These are phyloP conservation scores for Ptychodera flava DNA, from an alignment of 35 echinoderm and acorn worm genomes.

Conservation along the genomic window DNA sequence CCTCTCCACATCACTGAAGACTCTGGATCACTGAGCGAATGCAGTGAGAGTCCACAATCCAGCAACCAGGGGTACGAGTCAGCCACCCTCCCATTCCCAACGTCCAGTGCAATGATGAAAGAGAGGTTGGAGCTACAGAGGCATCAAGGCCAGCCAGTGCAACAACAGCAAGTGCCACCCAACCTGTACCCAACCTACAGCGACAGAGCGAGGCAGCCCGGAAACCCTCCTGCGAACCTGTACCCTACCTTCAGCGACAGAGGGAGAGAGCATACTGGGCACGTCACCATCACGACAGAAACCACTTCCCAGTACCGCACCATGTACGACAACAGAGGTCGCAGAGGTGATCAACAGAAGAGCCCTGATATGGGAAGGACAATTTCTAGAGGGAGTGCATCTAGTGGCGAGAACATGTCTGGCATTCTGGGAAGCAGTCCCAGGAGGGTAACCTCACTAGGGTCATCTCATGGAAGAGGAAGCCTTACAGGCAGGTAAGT, in stretches of 20 bases:
- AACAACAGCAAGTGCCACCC: slow-evolving; percentile 22
- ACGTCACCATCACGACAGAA: slow-evolving; percentile 2
- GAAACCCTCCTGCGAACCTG: neutral
- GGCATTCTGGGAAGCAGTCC: neutral
- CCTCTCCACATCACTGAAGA: neutral
- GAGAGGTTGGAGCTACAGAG: slow-evolving; percentile 25
- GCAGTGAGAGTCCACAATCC: neutral
- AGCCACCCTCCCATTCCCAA: neutral
- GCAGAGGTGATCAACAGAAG: slow-evolving; percentile 11
- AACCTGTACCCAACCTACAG: slow-evolving; percentile 45
- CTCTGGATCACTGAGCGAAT: neutral
- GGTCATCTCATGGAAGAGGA: neutral
- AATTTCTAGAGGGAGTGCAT: neutral
- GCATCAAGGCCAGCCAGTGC: slow-evolving; percentile 11
- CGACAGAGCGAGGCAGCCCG: slow-evolving; percentile 24
- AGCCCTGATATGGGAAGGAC: neutral
- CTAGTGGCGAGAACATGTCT: neutral
- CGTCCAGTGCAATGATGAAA: slow-evolving; percentile 12
- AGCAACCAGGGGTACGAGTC: neutral
- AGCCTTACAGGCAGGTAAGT: neutral
- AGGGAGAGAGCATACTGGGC: slow-evolving; percentile 34
- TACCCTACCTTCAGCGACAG: slow-evolving; percentile 98
- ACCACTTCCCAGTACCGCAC: slow-evolving; percentile 45
- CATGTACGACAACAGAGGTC: slow-evolving; percentile 73
- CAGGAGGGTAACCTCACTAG: neutral